Evolutionary conservation across 2,797 vertebrate species (phyloP).

Genomic region (Tenualosa ilisha): DNA sequence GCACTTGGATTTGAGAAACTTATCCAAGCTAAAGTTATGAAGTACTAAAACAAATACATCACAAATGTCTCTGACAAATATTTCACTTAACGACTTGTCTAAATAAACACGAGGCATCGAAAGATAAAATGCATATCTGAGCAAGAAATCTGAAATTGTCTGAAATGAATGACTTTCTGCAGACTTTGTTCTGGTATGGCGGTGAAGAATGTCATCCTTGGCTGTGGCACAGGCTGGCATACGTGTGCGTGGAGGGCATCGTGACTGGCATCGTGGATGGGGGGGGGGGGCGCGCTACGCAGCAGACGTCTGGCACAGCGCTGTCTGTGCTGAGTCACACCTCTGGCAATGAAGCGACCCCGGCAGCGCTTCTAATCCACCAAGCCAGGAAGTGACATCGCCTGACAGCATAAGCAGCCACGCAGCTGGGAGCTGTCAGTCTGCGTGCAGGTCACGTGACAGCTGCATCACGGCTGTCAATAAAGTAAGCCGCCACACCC

Average conservation of each 20-base stretch:
- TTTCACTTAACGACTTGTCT: not conserved
- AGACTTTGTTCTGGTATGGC: not conserved
- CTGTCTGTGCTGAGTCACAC: slow-evolving; percentile 51
- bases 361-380: slow-evolving; percentile 3
- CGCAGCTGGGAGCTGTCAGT: slow-evolving; percentile 27
- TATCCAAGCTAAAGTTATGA: not conserved
- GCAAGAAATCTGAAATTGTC: not conserved
- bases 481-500: not conserved
- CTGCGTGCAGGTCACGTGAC: slow-evolving; percentile 33
- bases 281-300: not conserved
- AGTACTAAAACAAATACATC: not conserved
- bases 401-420: slow-evolving; percentile 41
- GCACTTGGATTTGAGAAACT: not conserved
- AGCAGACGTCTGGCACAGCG: not conserved
- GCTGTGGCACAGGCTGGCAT: not conserved
- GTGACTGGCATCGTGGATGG: not conserved
- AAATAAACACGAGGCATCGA: not conserved
- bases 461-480: not conserved
- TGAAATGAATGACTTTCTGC: not conserved
- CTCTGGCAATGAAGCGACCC: slow-evolving; percentile 29
- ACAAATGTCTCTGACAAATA: not conserved
- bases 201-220: not conserved
- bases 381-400: slow-evolving; percentile 44
- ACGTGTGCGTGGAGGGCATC: not conserved
- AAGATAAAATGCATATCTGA: not conserved